Base-by-base conservation (phyloP, 2,888 invertebrate genomes). In the Elmis aenea region DNA sequence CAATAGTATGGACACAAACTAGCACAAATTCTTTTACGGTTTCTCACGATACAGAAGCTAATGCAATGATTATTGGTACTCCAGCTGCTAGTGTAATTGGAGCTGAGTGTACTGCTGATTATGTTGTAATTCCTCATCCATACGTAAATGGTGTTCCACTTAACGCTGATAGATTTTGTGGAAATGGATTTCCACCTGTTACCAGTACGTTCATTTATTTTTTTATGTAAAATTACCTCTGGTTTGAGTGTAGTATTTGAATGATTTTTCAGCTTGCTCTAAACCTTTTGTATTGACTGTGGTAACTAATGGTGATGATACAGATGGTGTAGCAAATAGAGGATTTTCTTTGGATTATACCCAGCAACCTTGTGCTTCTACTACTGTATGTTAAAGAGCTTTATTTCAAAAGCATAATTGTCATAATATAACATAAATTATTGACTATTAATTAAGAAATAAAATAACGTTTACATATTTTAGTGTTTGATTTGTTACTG, bases 201-300 rank as follows among this genome's bases (percentile, higher is more conserved):
- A 76, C 74, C 24, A 74, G 83, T 76, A 66, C 72, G 77, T 69
- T 40, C 20, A 27, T 15, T 10, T 10, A 13, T 10, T 27, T 9
- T 22, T 25, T 18, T 18, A 9, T 3, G 1, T 16, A 24, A 9
- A 18, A 8, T 28, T 20, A 11, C 11, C 13, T 6, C 26, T 25
- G 8, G 6, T 16, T 9, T 21, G 8, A 22, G 28, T 30, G 18
- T n/a, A n/a, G n/a, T n/a, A n/a, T n/a, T n/a, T n/a, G n/a, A n/a
- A n/a, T n/a, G 6, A 13, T 38, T 14, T 69, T 71, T 38, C 68
- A 83, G 83, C 74, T 29, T 72, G 66, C 15, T 69, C 76, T 0
- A 80, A 77, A 46, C 87, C 88, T 0, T 88, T 86, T 64, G 79
- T 84, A 0, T 58, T 88, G 31, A 84, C 81, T 42, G 81, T 83